Evolutionary conservation across 1,140 invertebrate species (phyloP), one percentile per base, ranked within the genome.

Genomic region (Camponotus pennsylvanicus): DNA sequence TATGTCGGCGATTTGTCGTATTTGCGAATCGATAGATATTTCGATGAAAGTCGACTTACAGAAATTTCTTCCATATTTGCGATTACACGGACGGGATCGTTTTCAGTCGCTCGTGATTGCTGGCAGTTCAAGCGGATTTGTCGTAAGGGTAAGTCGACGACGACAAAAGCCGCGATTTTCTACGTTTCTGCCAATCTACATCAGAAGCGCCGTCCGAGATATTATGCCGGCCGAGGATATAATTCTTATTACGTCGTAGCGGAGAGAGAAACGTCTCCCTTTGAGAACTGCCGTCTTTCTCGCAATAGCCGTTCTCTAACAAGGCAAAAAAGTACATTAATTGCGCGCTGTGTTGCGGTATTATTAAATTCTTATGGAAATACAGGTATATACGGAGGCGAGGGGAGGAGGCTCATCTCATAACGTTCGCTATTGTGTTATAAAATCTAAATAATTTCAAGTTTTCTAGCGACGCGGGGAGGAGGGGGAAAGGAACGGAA

Each of bases 301-400:
- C n/a, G 69, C 79, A 75, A 88, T 89, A 85, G 86, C 77, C 85
- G 86, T 57, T 37, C 63, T 76, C 80, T 92, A 93, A 93, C 90
- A 93, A 92, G 92, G 92, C 88, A 94, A 94, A 94, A 93, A 94
- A 93, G 93, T 93, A 94, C 93, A 95, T 95, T 95, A 95, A 95
- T 95, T 95, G 94, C 92, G 91, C 91, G 88, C 91, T 92, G 93
- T 92, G 93, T 94, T 94, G 93, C 92, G 92, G 92, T 94, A 92
- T 95, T 95, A 95, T 95, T 95, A 95, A 95, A 95, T 95, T 95
- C 94, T 95, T 95, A 95, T 95, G 94, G 93, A 95, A 95, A 95
- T 95, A 88, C 86, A 88, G 89, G 78, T 75, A 85, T 86, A 80
- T 45, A 52, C 15, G 49, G 15, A 4, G 15, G 49, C 49, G 15